phyloP scores from a whole-genome alignment of 1,140 invertebrate species.

The Babylonia areolata region DNA sequence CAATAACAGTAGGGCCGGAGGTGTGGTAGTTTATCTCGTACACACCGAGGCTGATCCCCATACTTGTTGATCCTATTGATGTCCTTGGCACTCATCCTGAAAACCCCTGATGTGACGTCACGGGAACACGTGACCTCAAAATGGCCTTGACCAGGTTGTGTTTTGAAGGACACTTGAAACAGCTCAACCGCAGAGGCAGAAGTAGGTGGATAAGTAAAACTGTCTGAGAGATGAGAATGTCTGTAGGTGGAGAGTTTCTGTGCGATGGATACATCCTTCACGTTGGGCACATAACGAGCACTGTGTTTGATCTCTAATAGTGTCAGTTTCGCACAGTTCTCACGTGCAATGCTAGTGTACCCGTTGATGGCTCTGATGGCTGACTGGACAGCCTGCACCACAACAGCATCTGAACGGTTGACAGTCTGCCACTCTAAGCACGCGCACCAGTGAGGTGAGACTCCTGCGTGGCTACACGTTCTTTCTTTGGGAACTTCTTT shows the following conservation, averaged over 20 bases:
- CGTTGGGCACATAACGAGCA: neutral
- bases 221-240: slow-evolving; percentile 74
- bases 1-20: too few relatives aligned
- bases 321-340: neutral
- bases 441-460: slow-evolving; percentile 96
- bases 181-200: too few relatives aligned
- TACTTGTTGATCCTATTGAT: slow-evolving; percentile 93
- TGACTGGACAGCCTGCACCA: neutral
- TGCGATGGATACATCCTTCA: neutral
- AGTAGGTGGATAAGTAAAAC: too few relatives aligned
- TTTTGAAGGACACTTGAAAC: slow-evolving; percentile 80
- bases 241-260: neutral
- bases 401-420: neutral
- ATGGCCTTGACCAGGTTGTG: slow-evolving; percentile 85
- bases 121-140: slow-evolving; percentile 86
- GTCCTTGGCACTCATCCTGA: slow-evolving; percentile 84
- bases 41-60: slow-evolving; percentile 84
- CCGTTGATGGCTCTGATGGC: slow-evolving; percentile 32
- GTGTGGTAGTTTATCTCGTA: too few relatives aligned
- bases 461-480: slow-evolving; percentile 89
- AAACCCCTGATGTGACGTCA: slow-evolving; percentile 79
- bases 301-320: neutral
- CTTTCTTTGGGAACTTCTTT: slow-evolving; percentile 79
- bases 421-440: slow-evolving; percentile 85
- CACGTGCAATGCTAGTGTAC: neutral